Base-by-base conservation (phyloP, 2,113 vertebrate species). In the Murina feae region DNA sequence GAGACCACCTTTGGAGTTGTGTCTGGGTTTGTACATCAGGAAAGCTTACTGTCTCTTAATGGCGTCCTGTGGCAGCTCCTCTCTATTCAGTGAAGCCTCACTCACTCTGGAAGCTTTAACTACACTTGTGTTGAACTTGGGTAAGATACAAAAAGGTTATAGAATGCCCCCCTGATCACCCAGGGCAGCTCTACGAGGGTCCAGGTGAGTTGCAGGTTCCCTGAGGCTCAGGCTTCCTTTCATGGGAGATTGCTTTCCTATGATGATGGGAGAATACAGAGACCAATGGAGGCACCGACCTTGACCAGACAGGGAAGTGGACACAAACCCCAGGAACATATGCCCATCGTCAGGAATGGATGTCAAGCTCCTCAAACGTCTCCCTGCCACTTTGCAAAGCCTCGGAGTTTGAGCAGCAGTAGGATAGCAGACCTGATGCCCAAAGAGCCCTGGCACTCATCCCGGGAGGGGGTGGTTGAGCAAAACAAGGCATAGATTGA, bases 51-150 rank as follows among this genome's bases (percentile, higher is more conserved):
- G 4, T 72, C 21, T 9, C 44, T 69, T 79, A 9, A 12, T 4
- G 8, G 32, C 42, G 2, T 44, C 3, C 1, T 0, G 0, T 13
- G 5, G 21, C 18, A 37, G 9, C 28, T 28, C 39, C 13, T 53
- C 58, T 90, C n/a, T 58, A 0, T 51, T 21, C 75, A 35, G 13
- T 23, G 4, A n/a, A 30, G 17, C 18, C 9, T 72, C 10, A 51
- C 30, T 83, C 32, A 12, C 3, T 39, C 37, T 82, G 51, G 9
- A 71, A 47, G 49, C 85, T 68, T 28, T 4, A 17, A 11, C 30
- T 37, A 1, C 14, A 51, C 28, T 39, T 63, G 17, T 25, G 13
- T 35, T 55, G 32, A 74, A 9, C 0, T 13, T 75, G 17, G 9
- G 23, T n/a, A 79, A 37, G 53, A 9, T 23, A 51, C 3, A 0